Base-by-base conservation (phyloP, 2,888 invertebrate genomes). In the Gandaritis pyraliata region DNA sequence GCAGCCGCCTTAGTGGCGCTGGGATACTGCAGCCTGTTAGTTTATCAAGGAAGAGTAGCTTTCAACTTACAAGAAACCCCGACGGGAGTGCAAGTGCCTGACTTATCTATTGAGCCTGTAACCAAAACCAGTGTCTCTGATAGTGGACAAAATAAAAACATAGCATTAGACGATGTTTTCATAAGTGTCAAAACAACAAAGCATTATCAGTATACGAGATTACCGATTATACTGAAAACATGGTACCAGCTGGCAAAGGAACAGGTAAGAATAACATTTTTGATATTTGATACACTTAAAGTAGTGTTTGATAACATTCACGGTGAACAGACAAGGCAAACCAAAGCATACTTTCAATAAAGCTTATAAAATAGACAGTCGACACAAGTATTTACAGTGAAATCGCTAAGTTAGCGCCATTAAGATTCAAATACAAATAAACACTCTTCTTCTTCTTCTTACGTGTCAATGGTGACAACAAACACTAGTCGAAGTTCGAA, bases 161-260 rank as follows among this genome's bases (percentile, higher is more conserved):
- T 96, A 71, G 94, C 94, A 73, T 90, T 97, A 75, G 94, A 96
- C 88, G 98, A 98, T 90, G 94, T 98, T 79, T 98, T 98, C 90
- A 97, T 98, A 86, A 97, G 97, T 92, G 98, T 99, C 58, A 99
- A 99, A 93, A 98, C 98, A 67, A 97, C 98, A 59, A 95, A 95
- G 84, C 95, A 95, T 88, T 98, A 97, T 90, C 98, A 98, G 85
- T 92, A 94, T 71, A 95, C 95, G 54, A 94, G 99, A 76, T 87
- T 99, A 79, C 96, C 96, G 57, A 94, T 97, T 69, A 96, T 99
- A 79, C 93, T 98, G 84, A 96, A 96, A 90, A 99, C 99, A 65
- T 99, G 99, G 99, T 98, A 98, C 86, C 96, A 96, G 86, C 93
- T 98, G 80, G 98, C 98, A 54, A 96, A 95, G 87, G 94, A 97